Base-by-base conservation (phyloP, 2,113 vertebrate genomes). In the Tylochromis polylepis region DNA sequence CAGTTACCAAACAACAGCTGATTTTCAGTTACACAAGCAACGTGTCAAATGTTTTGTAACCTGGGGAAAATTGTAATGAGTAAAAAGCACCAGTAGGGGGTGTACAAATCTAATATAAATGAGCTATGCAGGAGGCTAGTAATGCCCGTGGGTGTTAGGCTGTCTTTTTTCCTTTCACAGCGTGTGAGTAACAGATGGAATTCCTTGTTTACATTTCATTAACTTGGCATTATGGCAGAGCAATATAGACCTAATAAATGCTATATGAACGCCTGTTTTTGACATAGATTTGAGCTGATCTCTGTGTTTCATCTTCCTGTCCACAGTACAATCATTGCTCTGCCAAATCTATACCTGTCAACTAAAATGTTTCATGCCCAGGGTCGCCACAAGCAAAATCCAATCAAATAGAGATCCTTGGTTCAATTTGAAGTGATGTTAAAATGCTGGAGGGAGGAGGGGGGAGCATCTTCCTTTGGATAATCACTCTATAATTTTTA, bases 41-140 rank as follows among this genome's bases (percentile, higher is more conserved):
- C n/a, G 84, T 88, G 87, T 20, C 3, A 0, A 41, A 75, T 70
- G 89, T 95, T 95, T 94, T 94, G 90, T 95, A 95, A 95, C 90
- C 10, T 46, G 8, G 34, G 22, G 22, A 80, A 3, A 16, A 1
- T 10, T 93, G 93, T 89, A 92, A 91, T 82, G 27, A 7, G 2
- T 22, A 20, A 3, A 18, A 22, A 6, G 59, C 1, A 58, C 93
- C 95, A 84, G n/a, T 84, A 95, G 92, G 58, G 81, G 92, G 87
- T 1, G 87, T 16, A 57, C 72, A 22, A 88, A 83, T 83, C 70
- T 62, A 67, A 95, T 77, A 53, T 43, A 85, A 85, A 93, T 90
- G 9, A 43, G 14, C 22, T 11, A 14, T 29, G 36, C 3, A 5
- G 3, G 29, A 46, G 18, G 22, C 8, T 5, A 1, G 58, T 60